Evolutionary conservation across 2,797 vertebrate genomes (phyloP).

Genomic region (Micromesistius poutassou): DNA sequence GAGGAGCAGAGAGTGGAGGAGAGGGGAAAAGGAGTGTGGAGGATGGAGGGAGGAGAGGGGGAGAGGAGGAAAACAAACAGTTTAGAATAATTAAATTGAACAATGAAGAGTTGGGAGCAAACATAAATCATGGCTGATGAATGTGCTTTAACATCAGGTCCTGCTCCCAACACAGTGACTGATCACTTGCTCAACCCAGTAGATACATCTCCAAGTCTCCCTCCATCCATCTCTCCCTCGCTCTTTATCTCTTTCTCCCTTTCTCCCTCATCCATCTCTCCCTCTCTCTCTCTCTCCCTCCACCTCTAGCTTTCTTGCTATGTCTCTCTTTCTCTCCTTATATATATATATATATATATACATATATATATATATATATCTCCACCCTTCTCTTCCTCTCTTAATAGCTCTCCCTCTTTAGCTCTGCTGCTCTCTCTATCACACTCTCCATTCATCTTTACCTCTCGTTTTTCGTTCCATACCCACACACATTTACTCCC

Average conservation of each 20-base stretch:
- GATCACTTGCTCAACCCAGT: constrained; percentile 17
- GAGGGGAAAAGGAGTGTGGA: too few species aligned
- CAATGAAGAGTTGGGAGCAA: background rate
- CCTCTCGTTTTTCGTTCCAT: background rate
- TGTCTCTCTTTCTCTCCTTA: background rate
- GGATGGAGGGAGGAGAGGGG: too few species aligned
- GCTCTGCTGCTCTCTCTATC: background rate
- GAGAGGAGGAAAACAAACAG: background rate
- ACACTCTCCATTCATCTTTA: background rate
- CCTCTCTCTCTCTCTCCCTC: background rate
- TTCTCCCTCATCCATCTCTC: background rate
- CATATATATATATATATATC: background rate
- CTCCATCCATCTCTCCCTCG: background rate
- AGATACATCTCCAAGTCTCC: constrained; percentile 6
- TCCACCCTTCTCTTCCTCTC: background rate
- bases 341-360: background rate
- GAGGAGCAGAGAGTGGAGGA: background rate
- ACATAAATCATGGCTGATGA: constrained; percentile 3
- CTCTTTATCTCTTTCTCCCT: background rate
- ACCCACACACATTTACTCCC: background rate
- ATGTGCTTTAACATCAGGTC: constrained; percentile 13
- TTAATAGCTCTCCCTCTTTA: background rate
- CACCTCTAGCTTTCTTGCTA: background rate
- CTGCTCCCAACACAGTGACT: constrained; percentile 28
- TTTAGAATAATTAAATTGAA: background rate